phyloP scores from a whole-genome alignment of 2,888 invertebrate species.

The Gibbula magus region DNA sequence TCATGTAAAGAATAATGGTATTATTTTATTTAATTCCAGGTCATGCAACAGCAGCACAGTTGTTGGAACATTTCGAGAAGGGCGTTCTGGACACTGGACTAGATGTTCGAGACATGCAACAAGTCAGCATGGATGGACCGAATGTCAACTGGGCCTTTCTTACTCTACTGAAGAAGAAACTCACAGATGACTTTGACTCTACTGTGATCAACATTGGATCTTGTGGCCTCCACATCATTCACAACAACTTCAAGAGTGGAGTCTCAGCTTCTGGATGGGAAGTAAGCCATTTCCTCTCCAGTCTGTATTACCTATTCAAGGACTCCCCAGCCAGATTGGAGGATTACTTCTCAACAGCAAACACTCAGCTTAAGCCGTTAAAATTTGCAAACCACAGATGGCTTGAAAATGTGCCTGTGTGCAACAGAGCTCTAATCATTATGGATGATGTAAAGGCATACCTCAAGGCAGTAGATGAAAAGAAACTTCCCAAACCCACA shows the following conservation, averaged over 20 bases:
- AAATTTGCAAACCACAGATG: constrained; percentile 55
- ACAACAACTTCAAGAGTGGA: constrained; percentile 45
- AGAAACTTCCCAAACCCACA: constrained; percentile 33
- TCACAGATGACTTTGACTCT: constrained; percentile 23
- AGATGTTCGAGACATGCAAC: constrained; percentile 21
- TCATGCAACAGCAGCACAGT: too few species aligned
- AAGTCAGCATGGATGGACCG: constrained; percentile 43
- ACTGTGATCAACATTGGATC: constrained; percentile 44
- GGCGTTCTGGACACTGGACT: not conserved
- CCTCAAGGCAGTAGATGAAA: constrained; percentile 33
- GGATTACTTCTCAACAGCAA: constrained; percentile 48
- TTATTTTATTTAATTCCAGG: too few species aligned
- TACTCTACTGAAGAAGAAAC: constrained; percentile 20
- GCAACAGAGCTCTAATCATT: constrained; percentile 36
- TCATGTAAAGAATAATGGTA: too few species aligned
- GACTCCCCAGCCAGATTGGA: constrained; percentile 57
- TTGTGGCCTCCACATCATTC: constrained; percentile 48
- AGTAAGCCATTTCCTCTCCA: constrained; percentile 48
- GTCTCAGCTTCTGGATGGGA: constrained; percentile 37
- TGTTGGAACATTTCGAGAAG: too few species aligned
- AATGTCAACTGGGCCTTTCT: constrained; percentile 40
- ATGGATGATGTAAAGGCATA: constrained; percentile 31
- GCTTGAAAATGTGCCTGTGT: constrained; percentile 47
- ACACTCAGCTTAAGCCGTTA: constrained; percentile 50
- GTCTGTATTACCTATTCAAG: constrained; percentile 62